A percentile compares a stretch with the other conserved stretches of the same genome.
Conservation (phyloP, 2,797 vertebrate genomes). For the Urosaurus nigricauda region DNA sequence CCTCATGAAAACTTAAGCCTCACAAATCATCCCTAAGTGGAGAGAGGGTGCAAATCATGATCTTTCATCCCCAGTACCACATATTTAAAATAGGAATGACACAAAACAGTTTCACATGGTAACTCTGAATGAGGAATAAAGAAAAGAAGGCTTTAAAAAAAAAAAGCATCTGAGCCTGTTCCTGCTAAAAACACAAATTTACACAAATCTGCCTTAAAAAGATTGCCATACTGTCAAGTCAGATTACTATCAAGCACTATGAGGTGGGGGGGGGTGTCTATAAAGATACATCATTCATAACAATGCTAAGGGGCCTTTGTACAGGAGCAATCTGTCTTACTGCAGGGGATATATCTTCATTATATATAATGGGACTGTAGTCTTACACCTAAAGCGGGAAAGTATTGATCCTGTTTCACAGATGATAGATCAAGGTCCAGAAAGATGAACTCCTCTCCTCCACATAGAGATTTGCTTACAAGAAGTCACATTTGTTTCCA, state of each 20-base stretch:
- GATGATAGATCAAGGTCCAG: neutral
- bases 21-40: neutral
- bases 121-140: neutral
- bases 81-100: neutral
- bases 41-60: neutral
- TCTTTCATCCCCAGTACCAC: neutral
- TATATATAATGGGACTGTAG: neutral
- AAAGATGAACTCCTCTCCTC: neutral
- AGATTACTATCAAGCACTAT: neutral
- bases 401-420: constrained; percentile 14
- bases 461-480: neutral
- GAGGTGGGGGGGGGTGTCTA: neutral
- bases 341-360: neutral
- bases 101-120: neutral
- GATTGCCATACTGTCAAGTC: neutral
- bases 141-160: neutral
- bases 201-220: neutral
- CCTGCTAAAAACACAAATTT: neutral
- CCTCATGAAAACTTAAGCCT: too few relatives aligned
- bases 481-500: neutral
- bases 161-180: neutral
- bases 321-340: neutral
- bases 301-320: neutral
- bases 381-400: neutral
- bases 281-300: neutral